Evolutionary conservation across 2,888 invertebrate genomes (phyloP).

Genomic region (Aspidiotus destructor): DNA sequence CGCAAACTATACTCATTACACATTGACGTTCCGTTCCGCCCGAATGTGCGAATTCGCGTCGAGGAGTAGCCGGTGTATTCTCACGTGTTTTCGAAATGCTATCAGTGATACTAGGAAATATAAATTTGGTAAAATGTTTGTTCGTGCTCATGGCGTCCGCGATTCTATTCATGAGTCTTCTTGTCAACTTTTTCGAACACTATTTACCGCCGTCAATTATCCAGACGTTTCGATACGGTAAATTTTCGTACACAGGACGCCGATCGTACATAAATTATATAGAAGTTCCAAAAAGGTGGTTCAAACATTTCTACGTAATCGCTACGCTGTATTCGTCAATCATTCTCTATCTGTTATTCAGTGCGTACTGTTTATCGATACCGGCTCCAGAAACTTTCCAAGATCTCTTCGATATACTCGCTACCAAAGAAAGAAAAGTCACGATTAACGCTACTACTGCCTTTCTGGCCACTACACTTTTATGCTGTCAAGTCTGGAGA

Average conservation of each 20-base stretch:
- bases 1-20: too few species aligned
- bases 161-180: slow-evolving; percentile 49
- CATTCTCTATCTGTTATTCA: slow-evolving; percentile 46
- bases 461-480: slow-evolving; percentile 51
- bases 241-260: slow-evolving; percentile 52
- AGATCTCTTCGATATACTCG: slow-evolving; percentile 45
- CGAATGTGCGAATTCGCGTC: too few species aligned
- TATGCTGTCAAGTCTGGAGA: slow-evolving; percentile 60
- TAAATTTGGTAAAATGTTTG: slow-evolving; percentile 40
- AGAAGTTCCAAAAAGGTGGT: slow-evolving; percentile 69
- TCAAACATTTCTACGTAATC: slow-evolving; percentile 68
- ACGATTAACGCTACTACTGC: slow-evolving; percentile 51
- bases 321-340: slow-evolving; percentile 51
- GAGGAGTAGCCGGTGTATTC: too few species aligned
- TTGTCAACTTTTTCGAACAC: slow-evolving; percentile 56
- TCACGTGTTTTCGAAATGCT: too few species aligned
- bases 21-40: too few species aligned
- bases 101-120: not conserved
- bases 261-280: slow-evolving; percentile 42
- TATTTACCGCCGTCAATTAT: slow-evolving; percentile 56
- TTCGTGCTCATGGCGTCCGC: slow-evolving; percentile 39
- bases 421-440: slow-evolving; percentile 41
- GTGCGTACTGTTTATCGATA: slow-evolving; percentile 47
- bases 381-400: slow-evolving; percentile 47
- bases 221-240: slow-evolving; percentile 63